These are phyloP conservation scores for Anthopleura sola DNA, from an alignment of 64 coral and sea anemone genomes.

Conservation along the genomic window DNA sequence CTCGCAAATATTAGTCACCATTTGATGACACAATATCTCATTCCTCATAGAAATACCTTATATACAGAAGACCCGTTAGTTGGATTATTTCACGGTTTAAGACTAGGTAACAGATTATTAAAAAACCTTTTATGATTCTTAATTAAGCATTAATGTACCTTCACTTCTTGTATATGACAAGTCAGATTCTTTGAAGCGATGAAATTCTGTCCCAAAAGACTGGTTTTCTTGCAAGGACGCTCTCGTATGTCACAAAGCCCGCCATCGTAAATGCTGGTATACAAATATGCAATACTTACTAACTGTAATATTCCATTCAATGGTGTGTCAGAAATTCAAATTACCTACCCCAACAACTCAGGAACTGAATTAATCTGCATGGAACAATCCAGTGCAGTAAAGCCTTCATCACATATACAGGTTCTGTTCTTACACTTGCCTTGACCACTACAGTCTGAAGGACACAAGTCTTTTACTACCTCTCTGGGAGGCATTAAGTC, in stretches of 20 bases:
- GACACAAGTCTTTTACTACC: slow-evolving; percentile 12
- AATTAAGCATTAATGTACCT: no score
- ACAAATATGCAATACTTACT: no score
- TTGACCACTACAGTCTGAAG: slow-evolving; percentile 8
- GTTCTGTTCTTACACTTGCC: neutral
- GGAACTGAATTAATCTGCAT: slow-evolving; percentile 12
- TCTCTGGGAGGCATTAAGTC: neutral
- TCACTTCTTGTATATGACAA: slow-evolving; percentile 43
- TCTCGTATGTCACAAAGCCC: slow-evolving; percentile 51
- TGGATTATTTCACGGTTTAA: no score
- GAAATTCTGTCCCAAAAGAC: slow-evolving; percentile 43
- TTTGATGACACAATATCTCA: no score
- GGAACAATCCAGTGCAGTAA: slow-evolving; percentile 19
- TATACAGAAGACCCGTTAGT: no score
- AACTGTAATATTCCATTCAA: no score
- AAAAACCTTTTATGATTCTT: no score
- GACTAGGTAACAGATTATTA: no score
- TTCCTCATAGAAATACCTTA: no score
- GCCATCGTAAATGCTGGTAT: slow-evolving; percentile 24
- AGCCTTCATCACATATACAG: neutral
- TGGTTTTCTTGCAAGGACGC: slow-evolving; percentile 61
- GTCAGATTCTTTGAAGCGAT: slow-evolving; percentile 42
- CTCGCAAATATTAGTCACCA: no score
- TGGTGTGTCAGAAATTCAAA: no score
- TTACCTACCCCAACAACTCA: slow-evolving; percentile 21